Evolutionary conservation across 2,797 vertebrate species (phyloP), one percentile per base, ranked within the genome.

Genomic region (Molothrus ater): DNA sequence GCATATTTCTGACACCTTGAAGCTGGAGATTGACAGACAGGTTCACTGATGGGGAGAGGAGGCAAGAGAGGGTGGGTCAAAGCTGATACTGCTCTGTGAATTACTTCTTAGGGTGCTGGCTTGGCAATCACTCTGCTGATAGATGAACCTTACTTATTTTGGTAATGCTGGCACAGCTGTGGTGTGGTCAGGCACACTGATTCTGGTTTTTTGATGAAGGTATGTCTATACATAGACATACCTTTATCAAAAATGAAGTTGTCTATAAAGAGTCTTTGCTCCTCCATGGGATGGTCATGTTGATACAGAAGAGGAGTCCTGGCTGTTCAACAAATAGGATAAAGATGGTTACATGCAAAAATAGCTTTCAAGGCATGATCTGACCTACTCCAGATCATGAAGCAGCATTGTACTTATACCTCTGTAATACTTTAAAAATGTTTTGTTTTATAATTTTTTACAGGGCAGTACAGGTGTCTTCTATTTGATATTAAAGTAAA

Each of bases 1-100:
- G 88, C 51, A 86, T 88, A 92, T 90, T 96, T 92, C 93, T 89
- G 92, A 86, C 76, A 93, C 76, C 90, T 95, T 93, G 54, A 92
- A 82, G 45, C 71, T 79, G 61, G 59, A 90, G 65, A 80, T 20
- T 92, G 69, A 93, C 43, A 32, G 86, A 31, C 69, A 92, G 50
- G 59, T 82, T 86, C 25, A 38, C n/a, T 65, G 64, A 28, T 13
- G 18, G 8, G 36, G 22, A 38, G 51, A 78, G 29, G 38, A 91
- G 28, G 54, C 17, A 86, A 63, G 40, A 90, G 21, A 74, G 31
- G 16, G 13, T 36, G 34, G 42, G 54, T 81, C 74, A 88, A 53
- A 89, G 51, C 36, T 73, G 71, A n/a, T 69, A 76, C 13, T 86
- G 34, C 18, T 56, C 75, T 75, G 45, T 63, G 32, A 89, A 81